A percentile compares a stretch with the other conserved stretches of the same genome.
These are phyloP conservation scores for Cheilosia impressa DNA, from an alignment of 2,888 invertebrate species.

Conservation along the genomic window DNA sequence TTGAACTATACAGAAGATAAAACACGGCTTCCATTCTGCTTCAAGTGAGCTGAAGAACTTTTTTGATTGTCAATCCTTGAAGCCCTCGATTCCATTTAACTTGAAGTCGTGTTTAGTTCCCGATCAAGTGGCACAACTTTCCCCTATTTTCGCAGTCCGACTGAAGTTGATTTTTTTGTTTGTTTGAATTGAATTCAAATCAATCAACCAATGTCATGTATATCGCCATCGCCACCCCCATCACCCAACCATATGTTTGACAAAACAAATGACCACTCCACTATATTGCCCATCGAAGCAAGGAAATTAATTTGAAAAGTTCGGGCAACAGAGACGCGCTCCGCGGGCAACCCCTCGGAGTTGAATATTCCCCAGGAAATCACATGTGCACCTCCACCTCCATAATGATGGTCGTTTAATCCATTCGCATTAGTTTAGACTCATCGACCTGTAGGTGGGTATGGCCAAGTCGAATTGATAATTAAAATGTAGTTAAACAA, in stretches of 20 bases:
- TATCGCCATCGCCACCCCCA: neutral
- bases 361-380: neutral
- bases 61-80: too few relatives aligned
- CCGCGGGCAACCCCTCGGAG: slow-evolving; percentile 2
- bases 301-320: slow-evolving; percentile 24
- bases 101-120: too few relatives aligned
- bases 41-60: too few relatives aligned
- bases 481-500: slow-evolving; percentile 45
- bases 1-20: too few relatives aligned
- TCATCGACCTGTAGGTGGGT: neutral
- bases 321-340: neutral
- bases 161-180: too few relatives aligned
- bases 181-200: too few relatives aligned
- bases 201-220: too few relatives aligned
- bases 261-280: slow-evolving; percentile 25
- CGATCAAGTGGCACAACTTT: too few relatives aligned
- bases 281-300: neutral
- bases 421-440: slow-evolving; percentile 24
- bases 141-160: too few relatives aligned
- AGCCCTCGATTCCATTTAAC: too few relatives aligned
- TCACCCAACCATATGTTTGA: neutral
- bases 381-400: neutral
- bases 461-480: slow-evolving; percentile 34
- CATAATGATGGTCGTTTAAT: slow-evolving; percentile 3
- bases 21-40: too few relatives aligned